These are phyloP conservation scores for Myotis davidii DNA, from an alignment of 2,113 vertebrate species.

Conservation along the genomic window DNA sequence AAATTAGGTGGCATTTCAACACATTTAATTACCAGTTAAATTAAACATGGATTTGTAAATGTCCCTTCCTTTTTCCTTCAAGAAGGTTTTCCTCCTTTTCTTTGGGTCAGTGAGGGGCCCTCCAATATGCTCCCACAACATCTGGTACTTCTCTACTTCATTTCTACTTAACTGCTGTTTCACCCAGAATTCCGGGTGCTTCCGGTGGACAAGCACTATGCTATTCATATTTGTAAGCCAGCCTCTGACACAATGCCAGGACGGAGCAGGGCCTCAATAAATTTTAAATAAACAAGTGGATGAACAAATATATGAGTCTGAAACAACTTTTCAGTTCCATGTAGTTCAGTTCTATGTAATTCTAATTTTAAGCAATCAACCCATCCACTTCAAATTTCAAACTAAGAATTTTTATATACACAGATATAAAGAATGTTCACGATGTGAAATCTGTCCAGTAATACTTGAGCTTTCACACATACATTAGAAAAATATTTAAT, in stretches of 20 bases:
- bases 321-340: neutral
- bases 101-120: no score
- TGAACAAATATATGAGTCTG: neutral
- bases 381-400: neutral
- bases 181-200: neutral
- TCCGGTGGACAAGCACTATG: neutral
- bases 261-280: neutral
- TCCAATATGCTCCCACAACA: neutral
- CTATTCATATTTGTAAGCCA: neutral
- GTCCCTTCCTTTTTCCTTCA: neutral
- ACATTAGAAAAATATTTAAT: neutral
- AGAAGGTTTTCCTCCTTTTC: neutral
- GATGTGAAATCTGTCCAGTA: slow-evolving; percentile 10
- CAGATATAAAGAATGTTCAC: neutral
- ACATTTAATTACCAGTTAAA: neutral
- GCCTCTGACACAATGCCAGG: neutral
- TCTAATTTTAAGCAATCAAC: neutral
- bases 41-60: neutral
- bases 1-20: neutral
- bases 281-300: neutral
- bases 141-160: neutral
- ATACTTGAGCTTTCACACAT: neutral
- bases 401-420: neutral
- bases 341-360: neutral
- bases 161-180: neutral